Conservation (phyloP, 2,113 vertebrate genomes). For the Megalops atlanticus region DNA sequence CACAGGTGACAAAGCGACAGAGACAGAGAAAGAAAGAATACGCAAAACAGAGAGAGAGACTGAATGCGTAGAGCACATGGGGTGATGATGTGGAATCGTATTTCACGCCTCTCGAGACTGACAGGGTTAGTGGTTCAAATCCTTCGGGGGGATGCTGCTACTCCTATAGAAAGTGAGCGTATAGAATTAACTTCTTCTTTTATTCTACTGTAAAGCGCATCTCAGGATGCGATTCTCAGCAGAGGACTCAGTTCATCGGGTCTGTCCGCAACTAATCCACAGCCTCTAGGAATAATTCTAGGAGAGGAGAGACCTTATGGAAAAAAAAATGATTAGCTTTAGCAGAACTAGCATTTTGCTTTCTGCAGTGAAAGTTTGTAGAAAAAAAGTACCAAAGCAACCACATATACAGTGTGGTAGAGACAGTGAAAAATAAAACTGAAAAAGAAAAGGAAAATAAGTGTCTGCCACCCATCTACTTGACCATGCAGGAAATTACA, state of each 20-base stretch:
- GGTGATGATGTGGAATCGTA: background rate
- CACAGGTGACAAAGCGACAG: no score
- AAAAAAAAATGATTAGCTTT: background rate
- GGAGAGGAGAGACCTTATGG: background rate
- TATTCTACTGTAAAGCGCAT: background rate
- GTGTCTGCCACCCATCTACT: conserved; percentile 12
- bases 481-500: conserved; percentile 10
- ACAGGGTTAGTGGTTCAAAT: conserved; percentile 2
- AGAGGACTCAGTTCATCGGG: background rate
- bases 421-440: background rate
- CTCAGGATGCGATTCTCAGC: background rate
- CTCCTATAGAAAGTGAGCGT: background rate
- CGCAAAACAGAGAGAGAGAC: background rate
- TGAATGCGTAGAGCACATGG: background rate
- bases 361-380: no score
- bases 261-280: background rate
- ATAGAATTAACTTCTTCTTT: background rate
- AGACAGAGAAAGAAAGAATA: conserved; percentile 18
- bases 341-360: no score
- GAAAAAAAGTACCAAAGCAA: no score
- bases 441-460: conserved; percentile 1
- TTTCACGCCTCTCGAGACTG: background rate
- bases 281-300: background rate
- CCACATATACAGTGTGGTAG: background rate
- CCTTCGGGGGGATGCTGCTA: background rate